Evolutionary conservation across 2,888 invertebrate species (phyloP).

Genomic region (Limnephilus marmoratus): DNA sequence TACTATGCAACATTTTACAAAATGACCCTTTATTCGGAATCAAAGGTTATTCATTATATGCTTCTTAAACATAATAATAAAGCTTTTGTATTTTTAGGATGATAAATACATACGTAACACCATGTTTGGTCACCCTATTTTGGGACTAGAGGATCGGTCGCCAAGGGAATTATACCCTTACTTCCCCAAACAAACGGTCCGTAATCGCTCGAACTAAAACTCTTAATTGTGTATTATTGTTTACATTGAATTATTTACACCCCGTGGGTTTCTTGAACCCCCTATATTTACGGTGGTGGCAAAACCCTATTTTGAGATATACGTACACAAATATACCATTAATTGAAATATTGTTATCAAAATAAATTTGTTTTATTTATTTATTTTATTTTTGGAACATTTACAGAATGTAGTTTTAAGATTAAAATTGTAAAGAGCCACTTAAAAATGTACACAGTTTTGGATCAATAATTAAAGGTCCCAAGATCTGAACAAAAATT

Average conservation of each 20-base stretch:
- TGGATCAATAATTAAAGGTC: too few species aligned
- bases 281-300: not conserved
- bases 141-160: not conserved
- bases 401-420: too few species aligned
- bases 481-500: too few species aligned
- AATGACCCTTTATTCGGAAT: not conserved
- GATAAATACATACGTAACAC: not conserved
- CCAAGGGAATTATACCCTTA: constrained; percentile 18
- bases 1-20: not conserved
- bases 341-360: too few species aligned
- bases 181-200: constrained; percentile 15
- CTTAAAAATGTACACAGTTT: too few species aligned
- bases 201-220: constrained; percentile 17
- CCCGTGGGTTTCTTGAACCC: not conserved
- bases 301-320: not conserved
- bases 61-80: not conserved
- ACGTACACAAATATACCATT: too few species aligned
- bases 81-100: not conserved
- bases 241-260: constrained; percentile 31
- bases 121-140: constrained; percentile 24
- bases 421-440: too few species aligned
- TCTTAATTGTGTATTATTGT: constrained; percentile 37
- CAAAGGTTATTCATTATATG: not conserved
- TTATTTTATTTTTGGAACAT: too few species aligned
- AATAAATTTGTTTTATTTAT: too few species aligned